Evolutionary conservation across 2,888 invertebrate genomes (phyloP).

Genomic region (Crioceris asparagi): DNA sequence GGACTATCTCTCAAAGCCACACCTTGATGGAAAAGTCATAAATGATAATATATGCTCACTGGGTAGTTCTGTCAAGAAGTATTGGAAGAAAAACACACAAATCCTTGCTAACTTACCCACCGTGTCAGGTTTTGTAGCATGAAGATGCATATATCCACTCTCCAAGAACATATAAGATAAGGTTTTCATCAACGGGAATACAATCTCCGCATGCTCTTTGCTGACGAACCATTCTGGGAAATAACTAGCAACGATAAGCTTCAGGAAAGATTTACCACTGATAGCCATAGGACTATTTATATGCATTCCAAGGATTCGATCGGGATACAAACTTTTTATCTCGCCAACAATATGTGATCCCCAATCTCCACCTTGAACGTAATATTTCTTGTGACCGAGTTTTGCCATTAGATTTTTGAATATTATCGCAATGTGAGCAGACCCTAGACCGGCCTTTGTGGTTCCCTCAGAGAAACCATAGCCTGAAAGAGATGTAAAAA

Average conservation of each 20-base stretch:
- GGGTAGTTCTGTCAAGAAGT: background rate
- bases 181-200: slow-evolving; percentile 43
- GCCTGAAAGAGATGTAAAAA: too few species aligned
- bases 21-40: too few species aligned
- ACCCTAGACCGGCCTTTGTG: slow-evolving; percentile 48
- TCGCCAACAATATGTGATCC: slow-evolving; percentile 53
- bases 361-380: slow-evolving; percentile 77
- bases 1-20: slow-evolving; percentile 65
- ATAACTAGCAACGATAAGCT: slow-evolving; percentile 14
- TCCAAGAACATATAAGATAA: slow-evolving; percentile 40
- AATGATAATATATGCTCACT: too few species aligned
- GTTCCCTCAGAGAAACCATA: slow-evolving; percentile 40
- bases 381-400: slow-evolving; percentile 55
- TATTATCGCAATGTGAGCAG: slow-evolving; percentile 46
- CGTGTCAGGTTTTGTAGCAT: slow-evolving; percentile 83
- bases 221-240: slow-evolving; percentile 33
- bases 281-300: slow-evolving; percentile 41
- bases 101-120: too few species aligned
- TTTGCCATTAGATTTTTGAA: slow-evolving; percentile 60
- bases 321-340: slow-evolving; percentile 55
- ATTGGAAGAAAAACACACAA: background rate
- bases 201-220: slow-evolving; percentile 38
- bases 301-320: slow-evolving; percentile 46
- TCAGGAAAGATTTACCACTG: slow-evolving; percentile 11
- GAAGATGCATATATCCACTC: slow-evolving; percentile 60